These are phyloP conservation scores for Ornithoptera priamus DNA, from an alignment of 2,888 invertebrate species.

Conservation along the genomic window DNA sequence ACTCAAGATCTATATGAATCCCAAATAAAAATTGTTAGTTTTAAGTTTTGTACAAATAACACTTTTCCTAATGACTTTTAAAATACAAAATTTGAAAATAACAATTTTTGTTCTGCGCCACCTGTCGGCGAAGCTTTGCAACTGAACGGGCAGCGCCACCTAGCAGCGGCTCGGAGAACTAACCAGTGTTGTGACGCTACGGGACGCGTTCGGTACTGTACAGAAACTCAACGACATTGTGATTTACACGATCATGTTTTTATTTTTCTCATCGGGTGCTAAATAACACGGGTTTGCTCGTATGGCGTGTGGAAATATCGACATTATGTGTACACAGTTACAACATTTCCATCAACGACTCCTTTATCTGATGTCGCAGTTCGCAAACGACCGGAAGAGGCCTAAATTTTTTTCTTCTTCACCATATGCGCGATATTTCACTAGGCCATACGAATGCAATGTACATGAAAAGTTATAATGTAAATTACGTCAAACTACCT, in stretches of 20 bases:
- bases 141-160: constrained; percentile 44
- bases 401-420: constrained; percentile 39
- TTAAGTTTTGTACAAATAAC: constrained; percentile 1
- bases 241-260: constrained; percentile 37
- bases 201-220: constrained; percentile 2
- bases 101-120: constrained; percentile 21
- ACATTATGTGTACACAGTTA: constrained; percentile 49
- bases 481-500: constrained; percentile 23
- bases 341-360: not conserved
- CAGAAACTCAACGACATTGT: constrained; percentile 23
- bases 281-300: constrained; percentile 41
- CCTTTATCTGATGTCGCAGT: not conserved
- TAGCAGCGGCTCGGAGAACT: constrained; percentile 45
- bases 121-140: constrained; percentile 5
- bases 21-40: constrained; percentile 13
- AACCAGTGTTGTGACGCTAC: constrained; percentile 45
- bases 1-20: not conserved
- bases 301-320: constrained; percentile 51
- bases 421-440: constrained; percentile 60
- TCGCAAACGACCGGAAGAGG: constrained; percentile 29
- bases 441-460: constrained; percentile 32
- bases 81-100: constrained; percentile 7
- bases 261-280: constrained; percentile 53
- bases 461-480: constrained; percentile 27
- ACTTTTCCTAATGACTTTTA: not conserved